Evolutionary conservation across 2,797 vertebrate genomes (phyloP), one percentile per base, ranked within the genome.

Genomic region (Chelon labrosus): DNA sequence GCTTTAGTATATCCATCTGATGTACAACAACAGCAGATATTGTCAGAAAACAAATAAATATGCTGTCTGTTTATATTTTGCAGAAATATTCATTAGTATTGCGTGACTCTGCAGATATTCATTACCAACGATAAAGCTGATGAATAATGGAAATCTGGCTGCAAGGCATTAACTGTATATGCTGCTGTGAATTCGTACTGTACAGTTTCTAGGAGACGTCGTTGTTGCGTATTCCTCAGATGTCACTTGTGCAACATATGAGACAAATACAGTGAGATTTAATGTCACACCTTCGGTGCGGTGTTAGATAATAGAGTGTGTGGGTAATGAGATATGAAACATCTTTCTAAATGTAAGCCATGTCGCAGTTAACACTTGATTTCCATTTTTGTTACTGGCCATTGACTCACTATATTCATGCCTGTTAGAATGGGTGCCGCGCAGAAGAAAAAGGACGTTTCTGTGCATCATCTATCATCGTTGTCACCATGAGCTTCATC

Each of bases 281-380:
- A 66, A 78, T 65, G 57, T 84, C 70, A 79, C 79, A 79, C 79
- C 70, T 78, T 81, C 50, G 25, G 39, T 61, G 71, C 73, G 47
- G 64, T 42, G 70, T 53, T 70, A 64, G 70, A 70, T 77, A 73
- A 80, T 38, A 42, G 63, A 49, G 51, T 14, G 42, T 63, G 46
- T 63, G 70, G 70, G 69, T 85, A 83, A 88, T 88, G 86, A 84
- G 68, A 77, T 75, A 82, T 82, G 59, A 80, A 87, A 67, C 74
- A 35, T 77, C 57, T 75, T 53, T 65, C 65, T 80, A n/a, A 76
- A 58, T 44, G 63, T 50, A 12, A 7, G 1, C 38, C 44, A 10
- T 47, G 69, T 73, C 4, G 1, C 17, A 42, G 56, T n/a, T 60
- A 79, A 49, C 25, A 35, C 69, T 74, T 46, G 27, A 68, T 70